Conservation (phyloP, 2,797 vertebrate genomes). For the Micrastur ruficollis region DNA sequence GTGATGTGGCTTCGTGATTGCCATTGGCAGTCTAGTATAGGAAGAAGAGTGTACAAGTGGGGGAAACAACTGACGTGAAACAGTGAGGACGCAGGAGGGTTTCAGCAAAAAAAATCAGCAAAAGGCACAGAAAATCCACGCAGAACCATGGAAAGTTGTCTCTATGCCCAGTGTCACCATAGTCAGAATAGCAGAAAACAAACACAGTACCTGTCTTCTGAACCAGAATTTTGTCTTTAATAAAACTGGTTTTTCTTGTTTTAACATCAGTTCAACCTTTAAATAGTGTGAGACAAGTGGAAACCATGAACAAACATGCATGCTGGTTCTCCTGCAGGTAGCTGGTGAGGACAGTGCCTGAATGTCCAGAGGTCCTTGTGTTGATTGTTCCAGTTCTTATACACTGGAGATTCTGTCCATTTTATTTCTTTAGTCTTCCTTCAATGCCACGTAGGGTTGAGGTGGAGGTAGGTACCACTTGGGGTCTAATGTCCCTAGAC, state of each 20-base stretch:
- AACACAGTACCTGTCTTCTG: not conserved
- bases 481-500: not conserved
- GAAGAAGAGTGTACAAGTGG: not conserved
- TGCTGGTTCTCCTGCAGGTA: not conserved
- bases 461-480: not conserved
- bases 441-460: rapidly evolving
- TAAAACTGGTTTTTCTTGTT: not conserved
- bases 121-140: not conserved
- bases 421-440: not conserved
- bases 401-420: not conserved
- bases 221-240: not conserved
- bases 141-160: not conserved
- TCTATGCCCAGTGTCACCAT: not conserved
- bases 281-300: not conserved
- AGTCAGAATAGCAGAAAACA: not conserved
- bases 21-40: too few relatives aligned
- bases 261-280: not conserved
- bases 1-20: not conserved
- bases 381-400: not conserved
- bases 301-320: rapidly evolving
- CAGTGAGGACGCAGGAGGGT: not conserved
- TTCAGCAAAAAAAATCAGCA: not conserved
- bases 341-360: not conserved
- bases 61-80: not conserved
- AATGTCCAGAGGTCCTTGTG: not conserved